Evolutionary conservation across 2,113 vertebrate genomes (phyloP), one percentile per base, ranked within the genome.

Genomic region (Ginglymostoma cirratum): DNA sequence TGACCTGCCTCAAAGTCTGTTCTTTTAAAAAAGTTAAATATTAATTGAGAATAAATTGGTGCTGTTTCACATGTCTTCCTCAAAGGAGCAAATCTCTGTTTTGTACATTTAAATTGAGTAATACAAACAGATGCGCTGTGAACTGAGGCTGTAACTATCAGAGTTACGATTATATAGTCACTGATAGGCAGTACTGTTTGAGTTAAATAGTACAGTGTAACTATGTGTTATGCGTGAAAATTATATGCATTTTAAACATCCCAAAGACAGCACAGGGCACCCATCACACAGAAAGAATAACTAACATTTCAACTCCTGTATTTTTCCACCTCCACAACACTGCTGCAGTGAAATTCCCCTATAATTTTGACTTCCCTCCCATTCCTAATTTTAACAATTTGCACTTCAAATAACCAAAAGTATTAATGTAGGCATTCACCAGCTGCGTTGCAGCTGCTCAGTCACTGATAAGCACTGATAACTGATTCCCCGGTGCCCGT

Each of bases 371-470:
- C 48, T 52, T 52, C 45, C 45, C 85, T 48, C 45, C 7, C 21
- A 24, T 45, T 87, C 48, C 85, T 52, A 87, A 52, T 83, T 83
- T 83, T 83, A 83, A 42, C 80, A 83, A 83, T 83, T 83, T 83
- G 15, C 24, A 52, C 85, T 87, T 87, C 85, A 48, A 87, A 30
- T 23, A 48, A 3, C 45, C 24, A 2, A 86, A 69, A 86, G 42
- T 6, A 23, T 48, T 45, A 10, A 24, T 0, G 45, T 27, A 87
- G 7, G 5, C 45, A 12, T 52, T 52, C 23, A 30, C 21, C 85
- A 87, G 85, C 85, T 87, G 85, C 3, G 8, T 27, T 8, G 45
- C 24, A 30, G 42, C 85, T 87, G 85, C 85, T 52, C 45, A 27
- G 42, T 52, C 85, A 23, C 85, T 24, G 85, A 87, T 12, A 30